Evolutionary conservation across 64 coral and sea anemone species (phyloP).

Genomic region (Orbicella faveolata): DNA sequence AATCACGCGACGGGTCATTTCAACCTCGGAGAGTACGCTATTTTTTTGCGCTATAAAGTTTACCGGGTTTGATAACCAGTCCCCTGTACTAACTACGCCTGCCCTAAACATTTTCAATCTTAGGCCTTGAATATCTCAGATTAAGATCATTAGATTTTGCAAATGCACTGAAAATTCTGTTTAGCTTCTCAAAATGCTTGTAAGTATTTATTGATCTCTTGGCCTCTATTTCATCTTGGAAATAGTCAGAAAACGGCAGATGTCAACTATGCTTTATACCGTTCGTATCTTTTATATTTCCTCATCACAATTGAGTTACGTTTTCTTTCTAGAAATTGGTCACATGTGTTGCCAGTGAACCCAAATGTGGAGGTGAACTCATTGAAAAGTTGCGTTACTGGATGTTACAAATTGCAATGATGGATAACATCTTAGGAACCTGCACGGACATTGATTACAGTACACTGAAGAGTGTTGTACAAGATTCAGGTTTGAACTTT

Average conservation of each 20-base stretch:
- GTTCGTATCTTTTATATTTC: too few species aligned
- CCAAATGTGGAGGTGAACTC: background rate
- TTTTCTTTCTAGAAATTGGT: too few species aligned
- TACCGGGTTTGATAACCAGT: slow-evolving; percentile 40
- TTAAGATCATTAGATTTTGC: too few species aligned
- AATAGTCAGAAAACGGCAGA: too few species aligned
- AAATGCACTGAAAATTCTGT: too few species aligned
- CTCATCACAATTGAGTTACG: too few species aligned
- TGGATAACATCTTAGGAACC: background rate
- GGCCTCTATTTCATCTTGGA: too few species aligned
- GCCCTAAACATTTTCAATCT: too few species aligned
- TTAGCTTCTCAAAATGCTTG: too few species aligned
- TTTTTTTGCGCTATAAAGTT: background rate
- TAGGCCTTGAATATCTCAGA: too few species aligned
- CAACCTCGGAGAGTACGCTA: slow-evolving; percentile 48
- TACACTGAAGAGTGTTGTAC: background rate
- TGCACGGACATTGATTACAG: background rate
- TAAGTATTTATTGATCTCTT: too few species aligned
- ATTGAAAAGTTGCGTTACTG: slow-evolving; percentile 8
- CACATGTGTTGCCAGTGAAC: background rate
- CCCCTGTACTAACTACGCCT: slow-evolving; percentile 10
- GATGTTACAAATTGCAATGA: background rate
- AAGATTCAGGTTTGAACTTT: background rate
- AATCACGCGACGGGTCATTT: slow-evolving; percentile 47
- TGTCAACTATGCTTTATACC: too few species aligned